Evolutionary conservation across 2,888 invertebrate genomes (phyloP), one percentile per base, ranked within the genome.

Genomic region (Aphidoletes aphidimyza): DNA sequence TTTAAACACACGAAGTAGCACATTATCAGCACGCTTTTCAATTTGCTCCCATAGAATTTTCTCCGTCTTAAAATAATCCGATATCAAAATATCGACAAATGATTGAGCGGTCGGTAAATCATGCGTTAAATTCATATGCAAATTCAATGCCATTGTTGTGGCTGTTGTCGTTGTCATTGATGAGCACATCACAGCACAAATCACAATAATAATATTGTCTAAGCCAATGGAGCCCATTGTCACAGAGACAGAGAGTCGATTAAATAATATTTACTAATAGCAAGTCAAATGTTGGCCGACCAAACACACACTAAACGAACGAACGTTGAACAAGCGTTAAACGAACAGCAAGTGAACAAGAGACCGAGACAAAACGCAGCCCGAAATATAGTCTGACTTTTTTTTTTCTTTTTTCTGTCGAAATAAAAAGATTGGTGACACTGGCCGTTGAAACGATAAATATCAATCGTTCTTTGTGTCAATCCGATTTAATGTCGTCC

Each of bases 381-480:
- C 9, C 9, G 47, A 11, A 9, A 39, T 11, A 8, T 39, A 39
- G 11, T 39, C 11, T 39, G 39, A 39, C n/a, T n/a, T n/a, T n/a
- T n/a, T n/a, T n/a, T n/a, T n/a, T n/a, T n/a, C n/a, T n/a, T n/a
- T 39, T 39, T 39, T 39, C n/a, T 14, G 54, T 3, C 69, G 69
- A 69, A 11, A 69, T 5, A 30, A 26, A 26, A 34, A 69, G 30
- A 30, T 11, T 30, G 69, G 34, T 69, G 69, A 69, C 69, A 69
- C 69, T 69, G 69, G 69, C 69, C 69, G n/a, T 69, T 69, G 69
- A 69, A 69, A 69, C 69, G 69, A 69, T 69, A 69, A 69, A 69
- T 69, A 30, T 30, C 34, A 69, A 30, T 30, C 1, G 69, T 69
- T 69, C 69, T 69, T 69, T 69, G 30, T 69, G 69, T 69, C 69